Evolutionary conservation across 2,888 invertebrate species (phyloP).

Genomic region (Caenorhabditis sp.): DNA sequence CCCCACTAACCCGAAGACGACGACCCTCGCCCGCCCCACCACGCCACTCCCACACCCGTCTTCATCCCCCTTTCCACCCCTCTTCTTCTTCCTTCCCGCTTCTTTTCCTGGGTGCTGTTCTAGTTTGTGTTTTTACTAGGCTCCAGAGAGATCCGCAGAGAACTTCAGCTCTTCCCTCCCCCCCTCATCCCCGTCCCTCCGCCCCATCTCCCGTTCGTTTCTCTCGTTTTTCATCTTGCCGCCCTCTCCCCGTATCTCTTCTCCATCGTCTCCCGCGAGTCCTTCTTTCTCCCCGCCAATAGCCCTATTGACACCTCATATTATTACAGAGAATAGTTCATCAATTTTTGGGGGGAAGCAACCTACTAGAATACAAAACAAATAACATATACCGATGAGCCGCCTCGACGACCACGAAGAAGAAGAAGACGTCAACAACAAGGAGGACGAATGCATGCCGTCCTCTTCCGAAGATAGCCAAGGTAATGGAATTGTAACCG

Average conservation of each 20-base stretch:
- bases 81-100: conserved; percentile 43
- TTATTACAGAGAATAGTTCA: conserved; percentile 54
- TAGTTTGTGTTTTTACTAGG: conserved; percentile 65
- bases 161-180: conserved; percentile 36
- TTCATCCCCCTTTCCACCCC: too few species aligned
- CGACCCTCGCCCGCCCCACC: conserved; percentile 52
- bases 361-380: conserved; percentile 36
- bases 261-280: neutral
- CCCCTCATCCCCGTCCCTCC: conserved; percentile 16
- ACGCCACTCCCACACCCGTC: conserved; percentile 62
- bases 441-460: conserved; percentile 54
- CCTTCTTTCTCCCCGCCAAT: too few species aligned
- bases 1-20: conserved; percentile 59
- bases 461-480: conserved; percentile 61
- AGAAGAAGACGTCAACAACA: conserved; percentile 53
- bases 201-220: conserved; percentile 8
- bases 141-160: conserved; percentile 52
- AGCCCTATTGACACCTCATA: conserved; percentile 19
- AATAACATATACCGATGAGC: conserved; percentile 27
- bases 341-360: conserved; percentile 38
- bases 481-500: conserved; percentile 58
- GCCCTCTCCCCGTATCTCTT: neutral
- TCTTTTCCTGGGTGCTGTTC: conserved; percentile 58
- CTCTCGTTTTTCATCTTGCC: conserved; percentile 44
- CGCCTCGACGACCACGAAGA: conserved; percentile 42